These are phyloP conservation scores for Catagonus wagneri DNA, from an alignment of 2,113 vertebrate species.

Conservation along the genomic window DNA sequence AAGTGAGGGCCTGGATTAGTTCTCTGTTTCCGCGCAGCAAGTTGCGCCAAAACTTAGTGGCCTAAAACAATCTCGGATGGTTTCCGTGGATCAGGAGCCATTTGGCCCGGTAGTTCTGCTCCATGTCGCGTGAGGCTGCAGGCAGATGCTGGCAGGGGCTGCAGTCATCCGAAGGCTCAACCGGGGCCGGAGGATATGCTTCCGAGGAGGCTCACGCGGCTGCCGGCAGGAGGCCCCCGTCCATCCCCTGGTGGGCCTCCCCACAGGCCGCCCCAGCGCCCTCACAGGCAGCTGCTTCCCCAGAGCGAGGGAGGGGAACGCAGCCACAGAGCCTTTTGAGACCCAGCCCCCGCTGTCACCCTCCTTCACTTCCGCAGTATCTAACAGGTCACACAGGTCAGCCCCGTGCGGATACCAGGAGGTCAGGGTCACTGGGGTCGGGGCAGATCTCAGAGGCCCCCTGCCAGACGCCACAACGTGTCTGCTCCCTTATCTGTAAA, in stretches of 20 bases:
- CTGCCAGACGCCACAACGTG: background rate
- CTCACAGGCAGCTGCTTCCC: accelerated
- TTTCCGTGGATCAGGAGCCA: background rate
- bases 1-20: accelerated
- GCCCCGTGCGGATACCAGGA: background rate
- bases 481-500: background rate
- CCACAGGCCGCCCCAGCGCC: accelerated
- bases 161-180: background rate
- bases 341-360: background rate
- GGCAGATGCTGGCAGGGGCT: accelerated
- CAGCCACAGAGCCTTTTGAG: background rate
- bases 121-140: accelerated
- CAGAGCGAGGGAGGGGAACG: background rate
- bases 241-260: accelerated
- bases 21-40: background rate
- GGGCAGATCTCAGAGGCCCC: background rate
- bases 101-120: background rate
- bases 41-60: background rate
- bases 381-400: background rate
- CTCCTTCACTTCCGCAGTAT: background rate
- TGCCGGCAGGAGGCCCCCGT: background rate
- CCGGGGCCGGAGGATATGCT: background rate
- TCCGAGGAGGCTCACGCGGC: background rate
- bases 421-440: accelerated
- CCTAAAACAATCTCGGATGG: background rate